These are phyloP conservation scores for Eumaeus atala DNA, from an alignment of 1,140 invertebrate genomes.

Conservation along the genomic window DNA sequence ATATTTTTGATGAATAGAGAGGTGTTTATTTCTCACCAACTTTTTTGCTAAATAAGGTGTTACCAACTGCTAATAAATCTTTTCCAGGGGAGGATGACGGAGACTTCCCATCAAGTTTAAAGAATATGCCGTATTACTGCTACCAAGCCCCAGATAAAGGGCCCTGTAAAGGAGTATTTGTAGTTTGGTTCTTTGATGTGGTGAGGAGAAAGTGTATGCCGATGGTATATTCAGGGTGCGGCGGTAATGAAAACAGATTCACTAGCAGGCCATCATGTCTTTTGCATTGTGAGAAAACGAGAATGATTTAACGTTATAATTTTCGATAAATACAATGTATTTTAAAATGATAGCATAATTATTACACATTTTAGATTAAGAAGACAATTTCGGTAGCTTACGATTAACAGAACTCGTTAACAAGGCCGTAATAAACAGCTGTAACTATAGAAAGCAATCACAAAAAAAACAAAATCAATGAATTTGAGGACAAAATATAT, in stretches of 20 bases:
- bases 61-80: background rate
- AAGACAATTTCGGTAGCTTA: no score
- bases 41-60: no score
- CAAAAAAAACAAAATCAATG: no score
- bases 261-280: slow-evolving; percentile 33
- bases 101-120: slow-evolving; percentile 50
- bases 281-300: slow-evolving; percentile 37
- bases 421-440: no score
- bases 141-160: slow-evolving; percentile 57
- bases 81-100: slow-evolving; percentile 54
- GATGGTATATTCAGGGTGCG: slow-evolving; percentile 61
- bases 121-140: slow-evolving; percentile 58
- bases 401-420: no score
- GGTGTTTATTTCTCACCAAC: no score
- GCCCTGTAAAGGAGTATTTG: slow-evolving; percentile 38
- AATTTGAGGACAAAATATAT: no score
- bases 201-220: slow-evolving; percentile 49
- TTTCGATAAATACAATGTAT: background rate
- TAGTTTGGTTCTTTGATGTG: slow-evolving; percentile 56
- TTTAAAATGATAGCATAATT: background rate
- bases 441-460: no score
- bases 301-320: slow-evolving; percentile 13
- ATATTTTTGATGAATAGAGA: no score
- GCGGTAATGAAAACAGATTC: slow-evolving; percentile 61
- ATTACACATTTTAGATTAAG: no score